phyloP scores from a whole-genome alignment of 2,797 vertebrate species.

The Rhinophrynus dorsalis region DNA sequence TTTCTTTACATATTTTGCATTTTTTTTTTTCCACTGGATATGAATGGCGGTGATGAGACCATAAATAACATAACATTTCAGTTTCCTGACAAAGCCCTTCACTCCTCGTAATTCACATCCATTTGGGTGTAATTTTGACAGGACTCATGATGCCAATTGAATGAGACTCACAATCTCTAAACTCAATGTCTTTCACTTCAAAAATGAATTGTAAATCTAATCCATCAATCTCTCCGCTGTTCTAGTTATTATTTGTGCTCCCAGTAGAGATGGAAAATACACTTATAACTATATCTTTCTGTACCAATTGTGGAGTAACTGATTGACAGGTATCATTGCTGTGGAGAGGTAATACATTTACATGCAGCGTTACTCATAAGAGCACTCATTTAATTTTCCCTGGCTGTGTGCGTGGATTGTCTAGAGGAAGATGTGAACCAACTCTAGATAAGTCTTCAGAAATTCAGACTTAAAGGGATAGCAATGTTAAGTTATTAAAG shows the following conservation, averaged over 20 bases:
- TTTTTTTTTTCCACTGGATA: not conserved
- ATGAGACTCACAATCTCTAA: not conserved
- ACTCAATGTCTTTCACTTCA: not conserved
- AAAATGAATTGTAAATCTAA: not conserved
- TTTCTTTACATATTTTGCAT: not conserved
- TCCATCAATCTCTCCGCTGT: not conserved
- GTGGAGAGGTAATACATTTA: not conserved
- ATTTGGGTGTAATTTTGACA: not conserved
- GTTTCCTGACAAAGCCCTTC: not conserved
- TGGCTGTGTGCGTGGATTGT: too few relatives aligned
- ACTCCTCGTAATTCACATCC: not conserved
- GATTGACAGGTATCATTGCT: not conserved
- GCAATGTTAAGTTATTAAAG: too few relatives aligned
- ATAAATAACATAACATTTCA: not conserved
- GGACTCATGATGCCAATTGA: not conserved
- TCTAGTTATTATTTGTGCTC: not conserved
- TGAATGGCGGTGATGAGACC: not conserved
- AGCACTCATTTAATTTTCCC: too few relatives aligned
- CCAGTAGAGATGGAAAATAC: not conserved
- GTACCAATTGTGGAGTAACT: not conserved
- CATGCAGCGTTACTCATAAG: too few relatives aligned
- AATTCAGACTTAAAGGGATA: too few relatives aligned
- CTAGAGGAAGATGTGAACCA: too few relatives aligned
- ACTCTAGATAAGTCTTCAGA: too few relatives aligned
- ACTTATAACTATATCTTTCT: not conserved